Conservation (phyloP, 2,113 vertebrate genomes). For the Myiagra hebetior region DNA sequence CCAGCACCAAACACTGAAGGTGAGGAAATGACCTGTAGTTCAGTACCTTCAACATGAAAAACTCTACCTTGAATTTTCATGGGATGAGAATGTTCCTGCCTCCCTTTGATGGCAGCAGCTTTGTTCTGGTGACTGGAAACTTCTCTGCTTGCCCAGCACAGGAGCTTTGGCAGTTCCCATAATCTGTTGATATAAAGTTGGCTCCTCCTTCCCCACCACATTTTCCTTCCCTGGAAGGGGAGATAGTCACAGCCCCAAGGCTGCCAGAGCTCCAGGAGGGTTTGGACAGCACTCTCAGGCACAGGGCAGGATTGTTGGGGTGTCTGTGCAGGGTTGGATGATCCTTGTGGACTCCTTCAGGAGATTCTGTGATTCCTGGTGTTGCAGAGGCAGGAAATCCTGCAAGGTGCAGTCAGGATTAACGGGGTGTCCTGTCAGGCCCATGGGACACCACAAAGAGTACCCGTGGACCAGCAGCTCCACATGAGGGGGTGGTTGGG, state of each 20-base stretch:
- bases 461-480: not conserved
- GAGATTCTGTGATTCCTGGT: not conserved
- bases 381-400: not conserved
- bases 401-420: not conserved
- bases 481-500: fast-evolving
- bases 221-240: not conserved
- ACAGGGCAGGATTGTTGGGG: not conserved
- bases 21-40: not conserved
- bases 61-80: not conserved
- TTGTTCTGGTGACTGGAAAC: not conserved
- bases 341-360: not conserved
- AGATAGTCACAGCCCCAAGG: not conserved
- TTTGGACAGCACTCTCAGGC: not conserved
- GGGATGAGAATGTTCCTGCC: not conserved
- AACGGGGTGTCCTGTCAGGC: fast-evolving
- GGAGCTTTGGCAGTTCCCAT: not conserved
- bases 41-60: not conserved
- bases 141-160: not conserved
- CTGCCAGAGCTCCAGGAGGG: not conserved
- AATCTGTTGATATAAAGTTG: not conserved
- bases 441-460: not conserved
- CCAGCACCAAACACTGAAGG: not conserved
- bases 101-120: not conserved
- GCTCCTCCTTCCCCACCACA: not conserved
- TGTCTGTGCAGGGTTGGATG: not conserved